Evolutionary conservation across 2,113 vertebrate genomes (phyloP).

Genomic region (Camelus dromedarius): DNA sequence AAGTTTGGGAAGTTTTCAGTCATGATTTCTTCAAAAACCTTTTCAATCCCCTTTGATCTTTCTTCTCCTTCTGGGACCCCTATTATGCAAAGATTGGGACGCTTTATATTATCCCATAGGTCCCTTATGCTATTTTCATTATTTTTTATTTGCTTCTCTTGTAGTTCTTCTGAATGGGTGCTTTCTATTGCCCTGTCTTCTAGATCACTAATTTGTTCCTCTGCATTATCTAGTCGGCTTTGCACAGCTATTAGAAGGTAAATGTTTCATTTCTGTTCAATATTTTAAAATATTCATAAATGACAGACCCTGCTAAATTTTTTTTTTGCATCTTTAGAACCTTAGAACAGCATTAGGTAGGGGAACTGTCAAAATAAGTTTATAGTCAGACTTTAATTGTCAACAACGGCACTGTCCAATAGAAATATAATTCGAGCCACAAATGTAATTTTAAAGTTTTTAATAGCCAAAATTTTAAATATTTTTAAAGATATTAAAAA

Average conservation of each 20-base stretch:
- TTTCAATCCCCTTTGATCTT: too few relatives aligned
- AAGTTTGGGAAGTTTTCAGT: too few relatives aligned
- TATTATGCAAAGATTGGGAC: too few relatives aligned
- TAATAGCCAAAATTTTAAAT: slow-evolving; percentile 10
- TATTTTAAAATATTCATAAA: neutral
- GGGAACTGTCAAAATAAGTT: neutral
- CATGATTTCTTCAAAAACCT: too few relatives aligned
- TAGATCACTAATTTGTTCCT: too few relatives aligned
- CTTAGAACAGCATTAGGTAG: slow-evolving; percentile 22
- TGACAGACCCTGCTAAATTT: neutral
- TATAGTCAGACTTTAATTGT: neutral
- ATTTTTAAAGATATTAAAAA: neutral
- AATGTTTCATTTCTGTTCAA: neutral
- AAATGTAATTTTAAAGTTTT: slow-evolving; percentile 4
- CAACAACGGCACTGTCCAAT: neutral
- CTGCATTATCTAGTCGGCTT: too few relatives aligned
- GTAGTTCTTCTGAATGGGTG: too few relatives aligned
- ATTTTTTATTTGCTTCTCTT: too few relatives aligned
- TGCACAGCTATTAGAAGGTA: neutral
- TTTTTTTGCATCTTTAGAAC: neutral
- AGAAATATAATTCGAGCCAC: neutral
- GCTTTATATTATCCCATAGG: too few relatives aligned
- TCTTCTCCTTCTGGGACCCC: too few relatives aligned
- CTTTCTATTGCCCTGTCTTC: too few relatives aligned
- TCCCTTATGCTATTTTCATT: too few relatives aligned